Evolutionary conservation across 2,113 vertebrate species (phyloP), one percentile per base, ranked within the genome.

Genomic region (Tachycineta bicolor): DNA sequence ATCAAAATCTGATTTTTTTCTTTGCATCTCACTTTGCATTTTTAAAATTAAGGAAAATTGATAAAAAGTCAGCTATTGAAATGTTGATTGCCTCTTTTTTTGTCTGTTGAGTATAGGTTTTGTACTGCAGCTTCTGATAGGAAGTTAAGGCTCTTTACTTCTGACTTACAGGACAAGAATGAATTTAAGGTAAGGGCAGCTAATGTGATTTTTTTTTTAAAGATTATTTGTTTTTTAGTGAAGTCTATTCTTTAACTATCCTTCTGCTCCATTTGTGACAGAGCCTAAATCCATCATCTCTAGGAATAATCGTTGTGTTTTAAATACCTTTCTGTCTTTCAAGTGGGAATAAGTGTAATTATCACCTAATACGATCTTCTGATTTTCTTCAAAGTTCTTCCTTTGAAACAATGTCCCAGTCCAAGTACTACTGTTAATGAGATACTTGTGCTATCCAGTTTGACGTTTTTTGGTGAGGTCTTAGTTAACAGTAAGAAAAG

Each of bases 111-210:
- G 29, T 89, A 26, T 96, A 99, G 99, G 94, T 98, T 99, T 97
- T 99, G 99, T 97, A 99, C 99, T 31, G 99, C 99, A 1, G 99
- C 98, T 70, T 97, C 98, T 91, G 99, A 99, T 96, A 98, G 96
- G 96, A 99, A 98, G 90, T 97, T 99, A 75, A 98, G 99, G 87
- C 94, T 99, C 70, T 98, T 99, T 97, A 99, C 98, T 84, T 99
- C 99, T 71, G 99, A 99, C 97, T 98, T 99, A 46, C 98, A 99
- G 96, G 98, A 99, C 76, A 98, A 96, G 93, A 98, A 99, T 97
- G 99, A 99, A 96, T 98, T 98, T 90, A 99, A 99, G 99, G 99
- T 99, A 98, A 97, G 89, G 59, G 24, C 52, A 94, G 28, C 29
- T 67, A 83, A 55, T 19, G 71, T 65, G 49, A 89, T 69, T 94